Base-by-base conservation (phyloP, 2,113 vertebrate species). In the Triplophysa tibetana region DNA sequence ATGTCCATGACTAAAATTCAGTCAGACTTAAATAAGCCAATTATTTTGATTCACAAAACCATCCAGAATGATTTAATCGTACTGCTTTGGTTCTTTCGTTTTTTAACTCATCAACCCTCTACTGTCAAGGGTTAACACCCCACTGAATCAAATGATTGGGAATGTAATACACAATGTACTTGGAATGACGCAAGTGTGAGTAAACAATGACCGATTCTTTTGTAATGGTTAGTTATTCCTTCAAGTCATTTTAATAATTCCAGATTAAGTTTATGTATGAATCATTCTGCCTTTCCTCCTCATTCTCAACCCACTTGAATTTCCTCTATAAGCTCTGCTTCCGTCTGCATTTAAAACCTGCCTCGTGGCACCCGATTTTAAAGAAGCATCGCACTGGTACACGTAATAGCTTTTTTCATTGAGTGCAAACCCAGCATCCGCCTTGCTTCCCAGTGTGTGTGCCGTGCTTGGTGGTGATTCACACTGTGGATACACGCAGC, bases 331-430 rank as follows among this genome's bases (percentile, higher is more conserved):
- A 75, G 73, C 75, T 38, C 62, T 52, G 62, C 62, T 65, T 77
- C 75, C 45, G 61, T 77, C 75, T 77, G 62, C 62, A 77, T 77
- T 77, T 77, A 77, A 45, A 77, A 77, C 17, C 62, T 77, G 58
- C 75, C 62, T 77, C 62, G 45, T 65, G 75, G 75, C 75, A 11
- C 62, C 45, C 24, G 24, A n/a, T 77, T 65, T 77, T 62, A 65
- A 77, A 77, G 43, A 77, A 45, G 61, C 45, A 38, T 61, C 17
- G 75, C 62, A n/a, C 75, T 65, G 62, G 24, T 65, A 38, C 23
- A 62, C 61, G 61, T 77, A 77, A 77, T 77, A 77, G 75, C 75
- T 65, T 65, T 77, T 63, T 65, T 33, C 62, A 65, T 62, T 12
- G 11, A 63, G 24, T 38, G 75, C 62, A 77, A 65, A 77, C 41